These are phyloP conservation scores for Arothron firmamentum DNA, from an alignment of 2,113 vertebrate species.

Conservation along the genomic window DNA sequence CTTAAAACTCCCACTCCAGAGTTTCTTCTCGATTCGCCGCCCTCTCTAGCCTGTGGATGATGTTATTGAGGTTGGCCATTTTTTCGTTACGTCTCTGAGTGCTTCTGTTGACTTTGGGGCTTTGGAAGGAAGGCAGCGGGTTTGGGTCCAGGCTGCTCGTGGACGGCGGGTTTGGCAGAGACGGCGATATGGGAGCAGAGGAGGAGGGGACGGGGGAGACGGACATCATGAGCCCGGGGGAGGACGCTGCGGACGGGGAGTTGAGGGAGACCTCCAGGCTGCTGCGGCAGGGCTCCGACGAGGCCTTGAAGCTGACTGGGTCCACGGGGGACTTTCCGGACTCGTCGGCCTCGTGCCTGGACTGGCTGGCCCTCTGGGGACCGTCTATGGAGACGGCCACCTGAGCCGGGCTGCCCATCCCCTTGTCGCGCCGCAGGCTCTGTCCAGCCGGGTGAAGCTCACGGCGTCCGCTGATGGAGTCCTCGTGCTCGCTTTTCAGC, in stretches of 20 bases:
- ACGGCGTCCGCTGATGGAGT: constrained; percentile 23
- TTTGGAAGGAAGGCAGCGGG: constrained; percentile 68
- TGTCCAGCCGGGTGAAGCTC: constrained; percentile 52
- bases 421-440: constrained; percentile 66
- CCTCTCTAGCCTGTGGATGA: constrained; percentile 93
- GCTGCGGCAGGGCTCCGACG: constrained; percentile 83
- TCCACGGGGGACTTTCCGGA: constrained; percentile 72
- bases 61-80: constrained; percentile 99
- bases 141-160: constrained; percentile 73
- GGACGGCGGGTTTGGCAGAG: constrained; percentile 68
- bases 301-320: constrained; percentile 85
- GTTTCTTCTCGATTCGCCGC: constrained; percentile 94
- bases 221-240: constrained; percentile 85
- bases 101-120: constrained; percentile 83
- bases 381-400: constrained; percentile 54
- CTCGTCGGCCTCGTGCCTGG: constrained; percentile 67
- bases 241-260: constrained; percentile 88
- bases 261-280: constrained; percentile 90
- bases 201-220: constrained; percentile 88
- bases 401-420: constrained; percentile 52
- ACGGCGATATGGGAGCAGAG: constrained; percentile 88
- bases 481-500: constrained; percentile 72
- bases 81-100: constrained; percentile 94
- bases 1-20: constrained; percentile 96
- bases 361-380: constrained; percentile 59